phyloP scores from a whole-genome alignment of 2,888 invertebrate genomes.

The Mycalesis mineus region DNA sequence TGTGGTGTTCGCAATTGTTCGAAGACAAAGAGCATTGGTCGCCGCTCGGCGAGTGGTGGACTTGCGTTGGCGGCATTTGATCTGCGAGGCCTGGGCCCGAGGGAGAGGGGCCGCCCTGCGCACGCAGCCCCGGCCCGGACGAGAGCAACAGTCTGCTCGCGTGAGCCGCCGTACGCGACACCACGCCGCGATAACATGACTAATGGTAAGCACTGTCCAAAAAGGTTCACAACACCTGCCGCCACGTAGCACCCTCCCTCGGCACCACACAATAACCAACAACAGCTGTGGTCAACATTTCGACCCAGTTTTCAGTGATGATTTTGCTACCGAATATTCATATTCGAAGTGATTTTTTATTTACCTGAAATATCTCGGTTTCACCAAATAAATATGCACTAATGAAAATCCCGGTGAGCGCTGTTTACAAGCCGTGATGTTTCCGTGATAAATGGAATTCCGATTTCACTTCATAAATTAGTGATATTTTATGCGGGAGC shows the following conservation, averaged over 20 bases:
- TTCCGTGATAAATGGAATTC: neutral
- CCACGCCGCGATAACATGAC: constrained; percentile 60
- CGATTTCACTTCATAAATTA: neutral
- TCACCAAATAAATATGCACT: constrained; percentile 13
- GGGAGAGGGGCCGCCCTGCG: constrained; percentile 46
- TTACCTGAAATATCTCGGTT: constrained; percentile 39
- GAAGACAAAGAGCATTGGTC: neutral
- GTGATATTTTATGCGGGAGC: neutral
- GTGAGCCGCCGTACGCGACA: constrained; percentile 61
- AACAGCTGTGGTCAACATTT: constrained; percentile 21
- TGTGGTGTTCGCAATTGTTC: neutral
- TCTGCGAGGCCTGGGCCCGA: constrained; percentile 34
- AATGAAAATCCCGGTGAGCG: constrained; percentile 4
- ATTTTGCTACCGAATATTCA: constrained; percentile 29
- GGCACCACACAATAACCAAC: constrained; percentile 34
- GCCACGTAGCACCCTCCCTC: constrained; percentile 17
- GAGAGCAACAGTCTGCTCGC: constrained; percentile 74
- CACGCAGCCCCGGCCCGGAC: constrained; percentile 62
- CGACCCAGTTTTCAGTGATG: constrained; percentile 56
- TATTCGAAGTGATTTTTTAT: constrained; percentile 55
- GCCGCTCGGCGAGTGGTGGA: constrained; percentile 42
- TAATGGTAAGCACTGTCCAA: constrained; percentile 63
- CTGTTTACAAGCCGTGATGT: neutral
- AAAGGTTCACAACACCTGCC: constrained; percentile 29
- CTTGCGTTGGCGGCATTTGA: constrained; percentile 38